Conservation (phyloP, 1,140 invertebrate genomes). For the Lepidotrigona ventralis region DNA sequence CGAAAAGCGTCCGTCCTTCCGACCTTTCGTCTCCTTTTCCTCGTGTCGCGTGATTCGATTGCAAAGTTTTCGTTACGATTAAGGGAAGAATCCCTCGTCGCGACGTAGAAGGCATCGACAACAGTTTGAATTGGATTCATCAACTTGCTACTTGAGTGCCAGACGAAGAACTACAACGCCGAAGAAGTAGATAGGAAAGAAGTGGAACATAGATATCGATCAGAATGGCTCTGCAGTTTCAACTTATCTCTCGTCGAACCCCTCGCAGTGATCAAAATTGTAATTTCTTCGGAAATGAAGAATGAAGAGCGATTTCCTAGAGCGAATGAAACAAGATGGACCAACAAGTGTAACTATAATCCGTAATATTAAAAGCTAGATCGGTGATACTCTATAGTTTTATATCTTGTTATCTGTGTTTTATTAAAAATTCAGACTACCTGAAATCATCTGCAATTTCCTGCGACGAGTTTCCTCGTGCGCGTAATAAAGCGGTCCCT, state of each 20-base stretch:
- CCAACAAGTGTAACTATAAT: no score
- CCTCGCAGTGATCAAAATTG: background rate
- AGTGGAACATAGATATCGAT: conserved; percentile 32
- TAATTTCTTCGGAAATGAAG: background rate
- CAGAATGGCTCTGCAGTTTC: background rate
- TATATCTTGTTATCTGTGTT: background rate
- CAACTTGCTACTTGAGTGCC: conserved; percentile 18
- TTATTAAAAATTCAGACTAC: background rate
- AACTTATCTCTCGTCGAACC: background rate
- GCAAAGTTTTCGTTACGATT: background rate
- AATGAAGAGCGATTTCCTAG: no score
- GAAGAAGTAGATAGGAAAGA: background rate
- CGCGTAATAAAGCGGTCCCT: background rate
- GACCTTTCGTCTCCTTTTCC: background rate
- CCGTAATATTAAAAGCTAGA: no score
- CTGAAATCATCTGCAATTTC: background rate
- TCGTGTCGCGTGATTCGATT: background rate
- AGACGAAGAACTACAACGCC: conserved; percentile 35
- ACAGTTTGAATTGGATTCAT: conserved; percentile 18
- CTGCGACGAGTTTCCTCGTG: background rate
- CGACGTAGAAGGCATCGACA: background rate
- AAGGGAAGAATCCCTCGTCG: background rate
- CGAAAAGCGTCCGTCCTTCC: background rate
- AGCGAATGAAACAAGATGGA: no score
- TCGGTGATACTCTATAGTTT: no score